phyloP scores from a whole-genome alignment of 2,797 vertebrate species.

The Craterocephalus amniculus region DNA sequence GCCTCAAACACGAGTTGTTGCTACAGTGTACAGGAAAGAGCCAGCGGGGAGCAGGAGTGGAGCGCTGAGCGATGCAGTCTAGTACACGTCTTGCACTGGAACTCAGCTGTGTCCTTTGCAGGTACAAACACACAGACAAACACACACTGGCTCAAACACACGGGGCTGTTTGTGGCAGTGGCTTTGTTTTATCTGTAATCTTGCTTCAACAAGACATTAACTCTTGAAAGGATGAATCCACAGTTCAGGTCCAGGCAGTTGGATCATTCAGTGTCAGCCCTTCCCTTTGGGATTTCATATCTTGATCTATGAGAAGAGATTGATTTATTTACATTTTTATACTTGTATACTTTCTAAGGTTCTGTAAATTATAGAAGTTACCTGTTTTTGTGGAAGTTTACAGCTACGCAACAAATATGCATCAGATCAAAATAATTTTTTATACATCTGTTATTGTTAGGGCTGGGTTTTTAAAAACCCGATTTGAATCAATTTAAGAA shows the following conservation, averaged over 20 bases:
- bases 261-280: constrained; percentile 19
- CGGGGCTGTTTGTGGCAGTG: constrained; percentile 31
- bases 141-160: constrained; percentile 30
- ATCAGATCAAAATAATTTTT: not conserved
- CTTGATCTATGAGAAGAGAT: constrained; percentile 5
- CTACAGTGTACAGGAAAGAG: constrained; percentile 49
- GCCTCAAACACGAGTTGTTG: constrained; percentile 58
- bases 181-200: constrained; percentile 62
- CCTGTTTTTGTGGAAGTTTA: not conserved
- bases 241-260: constrained; percentile 26
- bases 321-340: constrained; percentile 6
- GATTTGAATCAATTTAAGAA: no score
- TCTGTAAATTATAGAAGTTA: no score
- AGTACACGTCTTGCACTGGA: constrained; percentile 45
- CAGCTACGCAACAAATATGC: not conserved
- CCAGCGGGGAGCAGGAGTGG: constrained; percentile 45
- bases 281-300: constrained; percentile 28
- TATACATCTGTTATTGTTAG: constrained; percentile 3
- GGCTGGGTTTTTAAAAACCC: no score
- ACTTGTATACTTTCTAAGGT: constrained; percentile 12
- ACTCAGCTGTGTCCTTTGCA: constrained; percentile 54
- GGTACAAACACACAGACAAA: constrained; percentile 34
- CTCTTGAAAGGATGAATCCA: constrained; percentile 36
- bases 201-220: constrained; percentile 44
- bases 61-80: constrained; percentile 26